Conservation (phyloP, 2,113 vertebrate genomes). For the Hucho hucho region DNA sequence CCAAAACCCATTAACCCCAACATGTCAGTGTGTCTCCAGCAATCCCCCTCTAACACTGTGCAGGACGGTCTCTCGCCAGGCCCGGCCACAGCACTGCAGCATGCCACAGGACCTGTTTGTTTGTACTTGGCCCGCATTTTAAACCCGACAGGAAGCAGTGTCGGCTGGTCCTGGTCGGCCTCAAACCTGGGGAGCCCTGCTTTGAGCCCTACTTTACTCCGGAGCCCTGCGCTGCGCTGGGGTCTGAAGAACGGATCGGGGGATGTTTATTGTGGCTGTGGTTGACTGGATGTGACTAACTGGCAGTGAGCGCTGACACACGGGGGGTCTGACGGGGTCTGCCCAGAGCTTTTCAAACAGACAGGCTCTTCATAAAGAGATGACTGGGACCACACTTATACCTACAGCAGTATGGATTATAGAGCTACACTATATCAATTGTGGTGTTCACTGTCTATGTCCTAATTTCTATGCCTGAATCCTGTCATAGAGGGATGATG, state of each 20-base stretch:
- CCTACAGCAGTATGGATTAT: slow-evolving; percentile 20
- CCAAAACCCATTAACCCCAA: background rate
- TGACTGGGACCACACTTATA: slow-evolving; percentile 41
- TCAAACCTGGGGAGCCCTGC: slow-evolving; percentile 72
- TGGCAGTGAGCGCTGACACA: slow-evolving; percentile 46
- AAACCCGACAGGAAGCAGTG: slow-evolving; percentile 79
- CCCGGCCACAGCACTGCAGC: slow-evolving; percentile 58
- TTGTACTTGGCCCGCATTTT: slow-evolving; percentile 81
- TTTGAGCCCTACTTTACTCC: background rate
- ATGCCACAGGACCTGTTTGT: slow-evolving; percentile 82
- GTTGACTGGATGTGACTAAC: slow-evolving; percentile 75
- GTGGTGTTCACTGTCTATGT: slow-evolving; percentile 39
- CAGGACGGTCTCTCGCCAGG: slow-evolving; percentile 77
- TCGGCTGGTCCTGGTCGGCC: slow-evolving; percentile 80
- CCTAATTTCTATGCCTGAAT: slow-evolving; percentile 56
- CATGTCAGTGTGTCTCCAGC: slow-evolving; percentile 1
- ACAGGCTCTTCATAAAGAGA: slow-evolving; percentile 45
- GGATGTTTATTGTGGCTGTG: slow-evolving; percentile 73
- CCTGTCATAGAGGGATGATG: slow-evolving; percentile 30
- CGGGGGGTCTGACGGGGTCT: slow-evolving; percentile 60
- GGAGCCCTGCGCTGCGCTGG: too few species aligned
- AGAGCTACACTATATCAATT: slow-evolving; percentile 42
- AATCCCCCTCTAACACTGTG: slow-evolving; percentile 74
- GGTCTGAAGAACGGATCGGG: slow-evolving; percentile 18
- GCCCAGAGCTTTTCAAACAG: slow-evolving; percentile 59